Conservation (phyloP, 2,888 invertebrate species). For the Plagodis pulveraria region DNA sequence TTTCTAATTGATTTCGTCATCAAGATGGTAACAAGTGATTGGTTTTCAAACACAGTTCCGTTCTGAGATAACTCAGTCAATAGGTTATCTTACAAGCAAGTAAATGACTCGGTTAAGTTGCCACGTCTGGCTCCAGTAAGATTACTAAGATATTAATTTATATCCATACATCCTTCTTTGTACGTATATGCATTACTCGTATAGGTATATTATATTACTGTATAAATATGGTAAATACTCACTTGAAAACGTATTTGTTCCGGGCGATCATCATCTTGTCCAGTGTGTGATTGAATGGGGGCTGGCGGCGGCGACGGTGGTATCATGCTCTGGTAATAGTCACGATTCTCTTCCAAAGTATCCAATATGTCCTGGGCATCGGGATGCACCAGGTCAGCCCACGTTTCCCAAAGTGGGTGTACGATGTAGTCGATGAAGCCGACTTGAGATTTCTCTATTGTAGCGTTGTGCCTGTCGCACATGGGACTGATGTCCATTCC, state of each 20-base stretch:
- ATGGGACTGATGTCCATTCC: slow-evolving; percentile 99
- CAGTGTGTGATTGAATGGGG: slow-evolving; percentile 75
- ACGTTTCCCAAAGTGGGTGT: slow-evolving; percentile 99
- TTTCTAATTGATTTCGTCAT: too few relatives aligned
- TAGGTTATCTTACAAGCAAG: slow-evolving; percentile 9
- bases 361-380: slow-evolving; percentile 99
- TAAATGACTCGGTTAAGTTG: not conserved
- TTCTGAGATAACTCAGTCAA: slow-evolving; percentile 1
- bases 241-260: slow-evolving; percentile 91
- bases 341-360: slow-evolving; percentile 98
- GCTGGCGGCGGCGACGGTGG: slow-evolving; percentile 94
- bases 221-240: slow-evolving; percentile 46
- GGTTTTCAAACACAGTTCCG: slow-evolving; percentile 5
- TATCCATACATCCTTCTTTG: too few relatives aligned
- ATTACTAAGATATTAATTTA: not conserved
- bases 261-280: slow-evolving; percentile 85
- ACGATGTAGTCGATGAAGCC: slow-evolving; percentile 99
- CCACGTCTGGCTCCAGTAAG: slow-evolving; percentile 1
- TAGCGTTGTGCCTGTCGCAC: slow-evolving; percentile 98
- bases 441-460: slow-evolving; percentile 99
- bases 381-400: slow-evolving; percentile 99
- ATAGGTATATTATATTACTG: too few relatives aligned
- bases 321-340: slow-evolving; percentile 98
- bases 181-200: too few relatives aligned
- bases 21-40: not conserved